Conservation (phyloP, 2,113 vertebrate species). For the Tympanuchus pallidicinctus region DNA sequence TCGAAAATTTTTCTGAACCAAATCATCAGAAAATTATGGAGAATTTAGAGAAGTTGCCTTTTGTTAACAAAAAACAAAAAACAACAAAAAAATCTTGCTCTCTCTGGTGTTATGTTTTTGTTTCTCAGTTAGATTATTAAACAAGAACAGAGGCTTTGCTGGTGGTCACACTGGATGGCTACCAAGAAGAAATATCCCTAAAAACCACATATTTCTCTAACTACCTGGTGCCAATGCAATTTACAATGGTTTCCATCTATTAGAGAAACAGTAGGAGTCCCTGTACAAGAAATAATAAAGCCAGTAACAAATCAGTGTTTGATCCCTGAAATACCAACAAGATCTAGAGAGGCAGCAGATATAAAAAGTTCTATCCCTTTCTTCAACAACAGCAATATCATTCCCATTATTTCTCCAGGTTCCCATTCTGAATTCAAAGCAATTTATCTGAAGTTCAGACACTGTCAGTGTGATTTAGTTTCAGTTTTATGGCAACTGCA, state of each 20-base stretch:
- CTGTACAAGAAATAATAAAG: slow-evolving; percentile 15
- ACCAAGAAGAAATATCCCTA: neutral
- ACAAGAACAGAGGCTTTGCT: neutral
- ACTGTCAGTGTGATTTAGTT: slow-evolving; percentile 84
- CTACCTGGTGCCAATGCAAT: neutral
- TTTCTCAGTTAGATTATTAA: neutral
- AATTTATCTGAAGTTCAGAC: slow-evolving; percentile 86
- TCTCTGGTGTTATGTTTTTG: neutral
- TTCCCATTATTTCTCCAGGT: slow-evolving; percentile 83
- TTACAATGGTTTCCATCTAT: slow-evolving; percentile 10
- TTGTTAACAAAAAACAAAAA: neutral
- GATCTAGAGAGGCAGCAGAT: slow-evolving; percentile 29
- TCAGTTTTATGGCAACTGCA: slow-evolving; percentile 82
- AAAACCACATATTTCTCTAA: neutral
- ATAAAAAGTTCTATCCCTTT: slow-evolving; percentile 69
- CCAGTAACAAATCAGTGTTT: slow-evolving; percentile 50
- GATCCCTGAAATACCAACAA: slow-evolving; percentile 52
- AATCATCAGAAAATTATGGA: neutral
- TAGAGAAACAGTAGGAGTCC: slow-evolving; percentile 26
- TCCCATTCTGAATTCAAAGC: slow-evolving; percentile 81
- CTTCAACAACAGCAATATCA: slow-evolving; percentile 67
- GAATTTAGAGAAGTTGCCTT: neutral
- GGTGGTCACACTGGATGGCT: slow-evolving; percentile 19
- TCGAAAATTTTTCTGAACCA: neutral
- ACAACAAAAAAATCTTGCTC: neutral